Evolutionary conservation across 2,888 invertebrate genomes (phyloP).

Genomic region (Leucophora obtusa): DNA sequence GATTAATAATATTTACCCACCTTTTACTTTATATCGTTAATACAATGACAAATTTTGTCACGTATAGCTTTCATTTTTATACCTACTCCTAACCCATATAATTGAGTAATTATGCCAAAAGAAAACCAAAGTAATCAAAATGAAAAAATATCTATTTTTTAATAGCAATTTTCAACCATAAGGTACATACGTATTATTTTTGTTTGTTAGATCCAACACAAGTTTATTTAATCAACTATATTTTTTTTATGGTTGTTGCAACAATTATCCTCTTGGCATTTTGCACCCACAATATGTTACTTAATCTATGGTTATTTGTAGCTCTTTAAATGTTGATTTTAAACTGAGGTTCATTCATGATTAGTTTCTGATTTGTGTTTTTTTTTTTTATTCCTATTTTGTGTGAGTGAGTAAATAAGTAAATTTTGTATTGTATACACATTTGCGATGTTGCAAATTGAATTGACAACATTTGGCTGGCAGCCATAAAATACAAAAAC

Average conservation of each 20-base stretch:
- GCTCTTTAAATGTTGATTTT: conserved; percentile 57
- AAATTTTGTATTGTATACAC: conserved; percentile 49
- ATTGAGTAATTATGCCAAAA: conserved; percentile 61
- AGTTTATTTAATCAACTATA: conserved; percentile 52
- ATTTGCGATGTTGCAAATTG: conserved; percentile 62
- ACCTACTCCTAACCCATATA: conserved; percentile 50
- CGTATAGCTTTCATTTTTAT: conserved; percentile 60
- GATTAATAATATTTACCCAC: conserved; percentile 47
- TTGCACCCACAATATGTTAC: conserved; percentile 64
- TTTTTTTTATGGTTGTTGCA: conserved; percentile 23
- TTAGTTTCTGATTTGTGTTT: conserved; percentile 26
- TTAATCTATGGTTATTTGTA: conserved; percentile 56
- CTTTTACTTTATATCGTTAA: conserved; percentile 24
- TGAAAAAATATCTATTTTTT: conserved; percentile 11
- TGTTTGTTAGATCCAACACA: conserved; percentile 44
- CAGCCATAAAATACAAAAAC: conserved; percentile 38
- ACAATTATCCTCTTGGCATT: conserved; percentile 63
- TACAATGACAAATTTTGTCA: conserved; percentile 47
- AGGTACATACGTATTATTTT: neutral
- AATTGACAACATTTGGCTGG: conserved; percentile 64
- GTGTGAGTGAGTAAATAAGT: conserved; percentile 29
- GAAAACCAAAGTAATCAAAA: conserved; percentile 2
- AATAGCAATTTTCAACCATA: neutral
- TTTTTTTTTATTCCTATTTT: conserved; percentile 3
- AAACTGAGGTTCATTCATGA: conserved; percentile 50